Evolutionary conservation across 2,797 vertebrate species (phyloP), one percentile per base, ranked within the genome.

Genomic region (Lepus townsendii): DNA sequence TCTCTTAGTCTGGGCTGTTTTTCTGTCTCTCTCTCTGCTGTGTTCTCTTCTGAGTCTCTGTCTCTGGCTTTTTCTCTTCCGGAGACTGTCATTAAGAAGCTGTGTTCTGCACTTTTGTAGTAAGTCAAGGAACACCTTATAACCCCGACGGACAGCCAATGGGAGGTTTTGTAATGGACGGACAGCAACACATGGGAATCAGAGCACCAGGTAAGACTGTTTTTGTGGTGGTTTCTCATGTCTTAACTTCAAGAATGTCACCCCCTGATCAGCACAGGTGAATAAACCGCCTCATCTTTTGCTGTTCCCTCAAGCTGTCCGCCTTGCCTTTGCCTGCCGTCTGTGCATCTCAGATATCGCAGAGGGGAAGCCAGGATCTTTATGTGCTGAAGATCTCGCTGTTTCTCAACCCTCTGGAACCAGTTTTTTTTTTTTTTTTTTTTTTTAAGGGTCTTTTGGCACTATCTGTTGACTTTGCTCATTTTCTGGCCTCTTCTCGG

Each of bases 111-210:
- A 22, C 97, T 98, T 98, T 99, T 98, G 97, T 99, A 99, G 99
- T 99, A 99, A 99, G 99, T 99, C 99, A 99, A 99, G 99, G 99
- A 98, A 99, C 99, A 96, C 99, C 99, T 97, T 99, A 99, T 98
- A 99, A 99, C 97, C 99, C 99, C 19, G 99, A 99, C 13, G 99
- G 99, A 97, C 99, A 99, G 98, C 99, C 99, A 4, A 99, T 99
- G 99, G 99, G 99, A 98, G 99, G 99, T 96, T 99, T 99, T 66
- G 99, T 99, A 98, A 99, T 99, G 99, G 99, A 99, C 12, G 99
- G 99, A 97, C 99, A 99, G 98, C 99, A 99, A 98, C 99, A 99
- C 99, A 99, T 99, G 99, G 99, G 99, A 98, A 99, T 99, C 98
- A 99, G 99, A 99, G 99, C 99, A 57, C 99, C 99, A 99, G 99